Conservation (phyloP, 2,888 invertebrate species). For the Busseola fusca region DNA sequence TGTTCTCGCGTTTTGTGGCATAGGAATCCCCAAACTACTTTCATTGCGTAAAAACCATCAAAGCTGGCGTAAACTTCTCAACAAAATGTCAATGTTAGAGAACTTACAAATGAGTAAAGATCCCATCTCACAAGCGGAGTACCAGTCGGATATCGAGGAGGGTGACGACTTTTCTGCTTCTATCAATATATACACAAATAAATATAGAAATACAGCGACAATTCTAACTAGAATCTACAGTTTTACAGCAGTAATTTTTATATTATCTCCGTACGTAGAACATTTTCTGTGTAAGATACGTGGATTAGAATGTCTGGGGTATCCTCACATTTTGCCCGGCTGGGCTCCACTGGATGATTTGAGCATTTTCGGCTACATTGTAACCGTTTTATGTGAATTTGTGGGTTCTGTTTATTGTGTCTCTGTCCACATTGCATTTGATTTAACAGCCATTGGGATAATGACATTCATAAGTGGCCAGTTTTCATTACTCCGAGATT, state of each 20-base stretch:
- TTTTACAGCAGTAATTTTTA: constrained; percentile 71
- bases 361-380: constrained; percentile 66
- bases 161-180: constrained; percentile 47
- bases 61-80: constrained; percentile 71
- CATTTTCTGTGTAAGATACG: constrained; percentile 60
- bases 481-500: constrained; percentile 70
- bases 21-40: constrained; percentile 76
- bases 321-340: constrained; percentile 77
- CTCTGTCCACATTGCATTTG: constrained; percentile 75
- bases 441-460: constrained; percentile 73
- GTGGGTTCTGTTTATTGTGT: constrained; percentile 75
- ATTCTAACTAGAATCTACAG: constrained; percentile 71
- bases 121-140: constrained; percentile 61
- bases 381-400: constrained; percentile 69
- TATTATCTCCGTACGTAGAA: constrained; percentile 77
- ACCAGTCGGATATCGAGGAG: constrained; percentile 61
- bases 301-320: constrained; percentile 49
- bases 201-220: constrained; percentile 64
- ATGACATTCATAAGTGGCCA: constrained; percentile 82
- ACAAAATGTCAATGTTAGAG: constrained; percentile 69
- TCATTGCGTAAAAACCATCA: constrained; percentile 66
- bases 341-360: constrained; percentile 74
- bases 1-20: constrained; percentile 74
- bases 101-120: constrained; percentile 58
- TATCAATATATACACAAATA: constrained; percentile 68